Conservation (phyloP, 2,797 vertebrate genomes). For the Coilia nasus region DNA sequence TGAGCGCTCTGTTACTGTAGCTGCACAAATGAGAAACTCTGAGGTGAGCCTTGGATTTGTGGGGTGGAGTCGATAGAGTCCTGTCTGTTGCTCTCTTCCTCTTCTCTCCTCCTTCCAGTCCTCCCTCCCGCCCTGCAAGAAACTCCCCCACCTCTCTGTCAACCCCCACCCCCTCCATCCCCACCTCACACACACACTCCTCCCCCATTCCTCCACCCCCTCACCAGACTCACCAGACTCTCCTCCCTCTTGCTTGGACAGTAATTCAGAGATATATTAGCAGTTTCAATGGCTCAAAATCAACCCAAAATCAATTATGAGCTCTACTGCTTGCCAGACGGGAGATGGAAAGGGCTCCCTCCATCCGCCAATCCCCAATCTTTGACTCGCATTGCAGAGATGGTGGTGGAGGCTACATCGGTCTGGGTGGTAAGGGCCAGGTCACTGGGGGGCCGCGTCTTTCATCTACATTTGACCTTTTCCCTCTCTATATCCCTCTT, state of each 20-base stretch:
- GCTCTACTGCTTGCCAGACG: constrained; percentile 26
- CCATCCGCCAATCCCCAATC: no score
- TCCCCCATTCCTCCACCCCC: no score
- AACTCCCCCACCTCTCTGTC: no score
- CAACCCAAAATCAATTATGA: constrained; percentile 55
- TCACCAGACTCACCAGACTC: neutral
- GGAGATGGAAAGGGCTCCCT: constrained; percentile 38
- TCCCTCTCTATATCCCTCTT: neutral
- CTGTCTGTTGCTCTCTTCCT: neutral
- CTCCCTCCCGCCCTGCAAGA: neutral
- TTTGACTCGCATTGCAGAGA: constrained; percentile 44
- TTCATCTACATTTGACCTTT: neutral
- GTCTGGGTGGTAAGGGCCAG: constrained; percentile 40
- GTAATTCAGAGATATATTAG: constrained; percentile 51
- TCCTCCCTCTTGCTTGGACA: neutral
- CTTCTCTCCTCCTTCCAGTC: neutral
- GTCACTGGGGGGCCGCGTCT: neutral
- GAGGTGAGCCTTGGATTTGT: neutral
- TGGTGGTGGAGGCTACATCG: constrained; percentile 39
- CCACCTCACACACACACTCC: no score
- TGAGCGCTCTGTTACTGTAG: neutral
- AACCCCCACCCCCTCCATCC: no score
- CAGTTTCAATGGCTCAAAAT: constrained; percentile 51
- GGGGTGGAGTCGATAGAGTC: neutral
- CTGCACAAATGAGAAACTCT: neutral